phyloP scores from a whole-genome alignment of 1,140 invertebrate species.

The Drosophila littoralis region DNA sequence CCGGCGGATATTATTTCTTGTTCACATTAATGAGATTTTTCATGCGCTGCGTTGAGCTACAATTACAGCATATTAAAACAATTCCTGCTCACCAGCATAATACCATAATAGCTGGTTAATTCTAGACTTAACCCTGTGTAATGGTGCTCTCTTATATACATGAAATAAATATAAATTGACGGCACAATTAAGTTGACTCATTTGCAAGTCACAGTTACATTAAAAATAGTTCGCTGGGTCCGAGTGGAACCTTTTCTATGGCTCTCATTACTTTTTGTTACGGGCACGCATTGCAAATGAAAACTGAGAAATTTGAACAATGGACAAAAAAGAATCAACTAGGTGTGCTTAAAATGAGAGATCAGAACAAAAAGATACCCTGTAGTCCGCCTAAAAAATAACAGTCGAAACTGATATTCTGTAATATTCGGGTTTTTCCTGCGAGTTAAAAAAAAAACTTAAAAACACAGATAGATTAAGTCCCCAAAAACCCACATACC shows the following conservation, averaged over 20 bases:
- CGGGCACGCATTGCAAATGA: slow-evolving; percentile 35
- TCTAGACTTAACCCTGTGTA: slow-evolving; percentile 13
- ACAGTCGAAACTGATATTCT: no score
- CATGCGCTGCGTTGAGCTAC: neutral
- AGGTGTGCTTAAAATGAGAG: neutral
- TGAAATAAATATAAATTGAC: slow-evolving; percentile 40
- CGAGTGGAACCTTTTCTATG: slow-evolving; percentile 12
- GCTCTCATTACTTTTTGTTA: slow-evolving; percentile 49
- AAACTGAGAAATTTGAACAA: slow-evolving; percentile 9
- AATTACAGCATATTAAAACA: slow-evolving; percentile 26
- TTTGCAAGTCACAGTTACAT: slow-evolving; percentile 24
- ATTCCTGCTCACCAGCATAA: slow-evolving; percentile 26
- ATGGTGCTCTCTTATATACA: neutral
- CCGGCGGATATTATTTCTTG: slow-evolving; percentile 18
- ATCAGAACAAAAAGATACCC: neutral
- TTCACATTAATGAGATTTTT: slow-evolving; percentile 32
- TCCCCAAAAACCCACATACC: no score
- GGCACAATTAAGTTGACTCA: slow-evolving; percentile 30
- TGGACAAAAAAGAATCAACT: neutral
- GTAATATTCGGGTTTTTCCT: no score
- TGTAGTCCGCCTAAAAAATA: neutral
- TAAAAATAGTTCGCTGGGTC: slow-evolving; percentile 20
- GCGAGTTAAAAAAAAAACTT: no score
- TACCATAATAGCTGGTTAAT: slow-evolving; percentile 31
- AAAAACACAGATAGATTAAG: no score